Conservation (phyloP, 2,113 vertebrate genomes). For the Tragulus kanchil region DNA sequence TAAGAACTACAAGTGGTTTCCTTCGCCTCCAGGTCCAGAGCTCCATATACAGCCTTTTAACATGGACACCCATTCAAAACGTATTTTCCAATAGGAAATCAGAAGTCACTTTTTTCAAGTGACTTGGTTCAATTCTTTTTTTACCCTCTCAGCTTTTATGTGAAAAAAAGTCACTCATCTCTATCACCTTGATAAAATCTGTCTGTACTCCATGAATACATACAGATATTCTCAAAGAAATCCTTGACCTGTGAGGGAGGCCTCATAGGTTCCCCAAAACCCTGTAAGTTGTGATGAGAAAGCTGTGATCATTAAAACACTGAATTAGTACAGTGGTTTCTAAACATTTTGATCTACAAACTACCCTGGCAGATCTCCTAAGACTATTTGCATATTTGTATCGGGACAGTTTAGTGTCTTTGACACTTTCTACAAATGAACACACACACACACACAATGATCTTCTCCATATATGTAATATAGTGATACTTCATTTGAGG, state of each 20-base stretch:
- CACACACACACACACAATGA: not conserved
- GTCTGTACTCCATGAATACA: not conserved
- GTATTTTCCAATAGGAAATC: not conserved
- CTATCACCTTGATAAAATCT: slow-evolving; percentile 10
- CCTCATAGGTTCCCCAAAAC: not conserved
- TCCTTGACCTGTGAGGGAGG: not conserved
- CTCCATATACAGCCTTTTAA: not conserved
- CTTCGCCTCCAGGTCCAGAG: not conserved
- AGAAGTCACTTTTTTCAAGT: not conserved
- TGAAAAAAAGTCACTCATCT: slow-evolving; percentile 19
- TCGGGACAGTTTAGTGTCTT: not conserved
- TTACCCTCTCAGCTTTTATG: not conserved
- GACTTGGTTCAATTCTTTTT: not conserved
- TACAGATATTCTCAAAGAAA: slow-evolving; percentile 25
- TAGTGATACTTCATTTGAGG: not conserved
- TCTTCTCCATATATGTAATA: not conserved
- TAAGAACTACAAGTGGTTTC: not conserved
- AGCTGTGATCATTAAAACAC: not conserved
- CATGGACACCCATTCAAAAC: not conserved
- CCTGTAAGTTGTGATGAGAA: not conserved
- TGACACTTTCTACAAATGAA: not conserved
- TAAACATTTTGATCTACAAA: not conserved
- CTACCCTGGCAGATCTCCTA: not conserved
- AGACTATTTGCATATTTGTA: not conserved
- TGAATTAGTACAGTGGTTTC: not conserved